Conservation (phyloP, 2,113 vertebrate genomes). For the Stegostoma tigrinum region DNA sequence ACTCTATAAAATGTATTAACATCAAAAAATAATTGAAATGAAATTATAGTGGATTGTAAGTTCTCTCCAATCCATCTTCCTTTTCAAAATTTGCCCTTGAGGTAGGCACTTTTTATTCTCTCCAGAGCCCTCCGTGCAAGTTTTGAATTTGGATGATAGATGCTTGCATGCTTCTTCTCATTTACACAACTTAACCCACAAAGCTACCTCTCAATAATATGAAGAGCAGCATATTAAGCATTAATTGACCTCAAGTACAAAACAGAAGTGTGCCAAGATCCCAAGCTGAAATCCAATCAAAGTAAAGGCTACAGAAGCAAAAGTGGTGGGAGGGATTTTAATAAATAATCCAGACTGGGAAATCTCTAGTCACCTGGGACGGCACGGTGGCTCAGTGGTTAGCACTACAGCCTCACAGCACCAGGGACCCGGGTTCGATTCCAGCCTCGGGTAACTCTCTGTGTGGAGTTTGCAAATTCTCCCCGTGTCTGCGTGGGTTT, state of each 20-base stretch:
- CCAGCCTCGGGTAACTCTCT: too few relatives aligned
- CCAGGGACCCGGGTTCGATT: too few relatives aligned
- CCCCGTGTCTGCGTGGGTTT: too few relatives aligned
- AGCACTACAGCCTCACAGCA: too few relatives aligned
- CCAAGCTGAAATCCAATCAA: neutral
- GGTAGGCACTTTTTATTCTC: neutral
- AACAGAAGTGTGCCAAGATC: neutral
- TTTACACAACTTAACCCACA: neutral
- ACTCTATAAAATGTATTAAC: constrained; percentile 47
- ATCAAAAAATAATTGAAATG: constrained; percentile 44
- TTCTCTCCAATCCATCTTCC: neutral
- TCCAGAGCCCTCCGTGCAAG: neutral
- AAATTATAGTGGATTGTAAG: neutral
- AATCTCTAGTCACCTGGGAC: constrained; percentile 1
- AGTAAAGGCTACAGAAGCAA: neutral
- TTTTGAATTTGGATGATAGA: neutral
- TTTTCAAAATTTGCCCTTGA: neutral
- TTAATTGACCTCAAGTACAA: neutral
- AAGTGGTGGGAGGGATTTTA: neutral
- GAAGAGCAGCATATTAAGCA: neutral
- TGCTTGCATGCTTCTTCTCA: neutral
- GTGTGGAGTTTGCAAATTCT: too few relatives aligned
- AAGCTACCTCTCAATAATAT: neutral
- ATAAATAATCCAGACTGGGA: neutral
- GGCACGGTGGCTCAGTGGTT: too few relatives aligned